Conservation (phyloP, 2,888 invertebrate species). For the Phortica okadai region DNA sequence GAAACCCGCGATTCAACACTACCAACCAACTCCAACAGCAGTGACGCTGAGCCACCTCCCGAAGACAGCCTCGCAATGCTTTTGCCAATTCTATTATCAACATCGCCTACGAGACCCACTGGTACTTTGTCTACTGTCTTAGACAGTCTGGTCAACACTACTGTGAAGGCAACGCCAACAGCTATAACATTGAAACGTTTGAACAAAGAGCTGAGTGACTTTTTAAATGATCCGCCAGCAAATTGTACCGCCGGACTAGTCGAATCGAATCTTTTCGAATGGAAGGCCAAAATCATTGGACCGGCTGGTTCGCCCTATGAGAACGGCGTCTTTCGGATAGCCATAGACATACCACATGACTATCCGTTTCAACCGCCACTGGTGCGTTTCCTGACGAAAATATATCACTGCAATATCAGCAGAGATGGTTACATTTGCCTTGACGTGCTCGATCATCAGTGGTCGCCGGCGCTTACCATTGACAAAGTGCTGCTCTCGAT, state of each 20-base stretch:
- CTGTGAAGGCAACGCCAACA: no score
- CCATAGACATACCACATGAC: background rate
- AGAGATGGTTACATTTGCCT: slow-evolving; percentile 25
- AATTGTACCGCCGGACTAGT: slow-evolving; percentile 11
- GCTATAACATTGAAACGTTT: no score
- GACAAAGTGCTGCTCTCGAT: slow-evolving; percentile 39
- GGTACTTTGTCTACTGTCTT: no score
- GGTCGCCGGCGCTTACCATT: slow-evolving; percentile 40
- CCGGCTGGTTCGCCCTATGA: slow-evolving; percentile 35
- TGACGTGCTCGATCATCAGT: slow-evolving; percentile 24
- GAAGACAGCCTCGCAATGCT: no score
- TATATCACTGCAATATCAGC: slow-evolving; percentile 41
- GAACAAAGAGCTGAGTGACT: slow-evolving; percentile 7
- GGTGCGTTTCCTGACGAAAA: slow-evolving; percentile 30
- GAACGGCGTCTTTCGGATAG: slow-evolving; percentile 32
- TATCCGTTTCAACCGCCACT: slow-evolving; percentile 38
- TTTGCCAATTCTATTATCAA: no score
- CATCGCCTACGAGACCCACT: no score
- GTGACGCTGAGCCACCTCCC: no score
- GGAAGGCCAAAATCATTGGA: slow-evolving; percentile 35
- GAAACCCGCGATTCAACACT: no score
- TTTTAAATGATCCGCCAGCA: background rate
- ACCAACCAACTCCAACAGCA: no score
- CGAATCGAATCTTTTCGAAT: slow-evolving; percentile 30
- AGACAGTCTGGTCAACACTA: no score